A percentile compares a stretch with the other conserved stretches of the same genome.
Conservation (phyloP, 37 sponge, comb jelly and placozoan genomes). For the Amphimedon queenslandica region DNA sequence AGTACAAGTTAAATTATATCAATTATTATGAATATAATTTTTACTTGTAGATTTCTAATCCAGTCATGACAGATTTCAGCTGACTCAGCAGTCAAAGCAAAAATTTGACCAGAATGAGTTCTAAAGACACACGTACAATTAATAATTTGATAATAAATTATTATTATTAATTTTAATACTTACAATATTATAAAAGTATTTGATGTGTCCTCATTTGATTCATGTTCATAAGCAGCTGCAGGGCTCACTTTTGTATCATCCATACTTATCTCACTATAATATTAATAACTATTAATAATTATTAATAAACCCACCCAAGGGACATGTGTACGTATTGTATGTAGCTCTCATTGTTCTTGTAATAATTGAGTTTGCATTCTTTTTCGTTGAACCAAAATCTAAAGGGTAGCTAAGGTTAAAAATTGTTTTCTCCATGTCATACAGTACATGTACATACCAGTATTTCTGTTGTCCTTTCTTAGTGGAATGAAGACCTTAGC, state of each 20-base stretch:
- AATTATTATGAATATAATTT: not conserved
- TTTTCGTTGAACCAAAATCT: slow-evolving; percentile 76
- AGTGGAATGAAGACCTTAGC: too few relatives aligned
- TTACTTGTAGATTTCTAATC: slow-evolving; percentile 52
- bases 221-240: not conserved
- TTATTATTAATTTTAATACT: too few relatives aligned
- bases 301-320: slow-evolving; percentile 23
- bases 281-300: not conserved
- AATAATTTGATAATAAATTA: too few relatives aligned
- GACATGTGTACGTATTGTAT: slow-evolving; percentile 15
- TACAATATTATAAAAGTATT: not conserved
- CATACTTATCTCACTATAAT: slow-evolving; percentile 39
- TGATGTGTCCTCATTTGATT: not conserved
- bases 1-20: not conserved
- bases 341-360: slow-evolving; percentile 34
- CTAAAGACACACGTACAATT: slow-evolving; percentile 11
- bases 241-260: slow-evolving; percentile 54
- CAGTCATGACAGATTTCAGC: slow-evolving; percentile 26
- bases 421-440: too few relatives aligned
- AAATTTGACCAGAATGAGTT: slow-evolving; percentile 10
- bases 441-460: too few relatives aligned
- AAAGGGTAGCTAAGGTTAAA: too few relatives aligned
- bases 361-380: slow-evolving; percentile 55
- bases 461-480: too few relatives aligned
- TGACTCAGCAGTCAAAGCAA: slow-evolving; percentile 23